Conservation (phyloP, 2,797 vertebrate species). For the Pseudochromis fuscus region DNA sequence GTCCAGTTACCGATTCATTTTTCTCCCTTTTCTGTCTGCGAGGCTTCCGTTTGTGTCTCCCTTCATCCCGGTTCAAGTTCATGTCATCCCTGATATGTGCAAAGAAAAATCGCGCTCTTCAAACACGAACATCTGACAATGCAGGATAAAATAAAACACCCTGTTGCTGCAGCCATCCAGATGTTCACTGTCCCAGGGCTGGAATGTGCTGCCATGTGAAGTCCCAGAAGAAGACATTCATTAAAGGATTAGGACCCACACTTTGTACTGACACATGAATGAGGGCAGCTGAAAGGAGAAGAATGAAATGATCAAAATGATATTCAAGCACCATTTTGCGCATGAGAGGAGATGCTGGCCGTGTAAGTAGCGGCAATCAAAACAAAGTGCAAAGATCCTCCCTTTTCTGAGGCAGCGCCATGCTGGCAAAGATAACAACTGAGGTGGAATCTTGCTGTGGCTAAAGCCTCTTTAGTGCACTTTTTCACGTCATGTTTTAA, state of each 20-base stretch:
- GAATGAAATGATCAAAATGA: conserved; percentile 77
- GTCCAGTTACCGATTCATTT: conserved; percentile 15
- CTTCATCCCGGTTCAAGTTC: conserved; percentile 27
- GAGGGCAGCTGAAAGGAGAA: conserved; percentile 74
- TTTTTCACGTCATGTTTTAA: conserved; percentile 64
- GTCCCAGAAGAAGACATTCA: conserved; percentile 73
- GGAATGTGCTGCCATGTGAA: conserved; percentile 77
- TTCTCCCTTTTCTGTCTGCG: conserved; percentile 15
- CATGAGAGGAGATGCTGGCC: conserved; percentile 78
- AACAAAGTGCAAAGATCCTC: conserved; percentile 76
- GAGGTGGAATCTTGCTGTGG: conserved; percentile 63
- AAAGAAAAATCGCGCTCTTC: conserved; percentile 42
- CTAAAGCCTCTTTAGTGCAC: conserved; percentile 54
- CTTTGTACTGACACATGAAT: conserved; percentile 80
- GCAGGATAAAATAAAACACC: conserved; percentile 64
- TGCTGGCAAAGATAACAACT: conserved; percentile 73
- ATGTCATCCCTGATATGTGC: conserved; percentile 42
- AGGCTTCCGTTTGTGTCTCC: conserved; percentile 18
- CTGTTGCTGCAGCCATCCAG: conserved; percentile 57
- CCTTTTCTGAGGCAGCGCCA: conserved; percentile 57
- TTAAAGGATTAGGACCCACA: conserved; percentile 77
- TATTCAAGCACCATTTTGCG: conserved; percentile 76
- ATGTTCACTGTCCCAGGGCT: conserved; percentile 64
- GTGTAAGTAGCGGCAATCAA: conserved; percentile 74
- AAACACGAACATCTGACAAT: conserved; percentile 67